A percentile compares a stretch with the other conserved stretches of the same genome.
Evolutionary conservation across 30 jellyfish, hydroid and myxozoan species (phyloP).

Genomic region (Aurelia sp.): DNA sequence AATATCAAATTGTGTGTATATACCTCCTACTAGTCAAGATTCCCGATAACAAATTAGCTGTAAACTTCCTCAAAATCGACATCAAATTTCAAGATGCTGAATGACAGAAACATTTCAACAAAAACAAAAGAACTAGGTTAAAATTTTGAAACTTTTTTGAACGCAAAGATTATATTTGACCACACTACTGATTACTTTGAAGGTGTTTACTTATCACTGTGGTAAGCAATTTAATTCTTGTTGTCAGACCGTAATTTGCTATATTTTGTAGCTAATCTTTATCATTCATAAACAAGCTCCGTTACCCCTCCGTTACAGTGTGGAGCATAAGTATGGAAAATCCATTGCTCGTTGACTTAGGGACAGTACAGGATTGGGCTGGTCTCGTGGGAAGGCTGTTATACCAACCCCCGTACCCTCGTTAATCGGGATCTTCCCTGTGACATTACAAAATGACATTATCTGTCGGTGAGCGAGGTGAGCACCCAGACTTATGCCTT

Average conservation of each 20-base stretch:
- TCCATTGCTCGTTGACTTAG: no score
- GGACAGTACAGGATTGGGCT: no score
- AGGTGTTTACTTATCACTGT: constrained; percentile 39
- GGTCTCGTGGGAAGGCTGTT: no score
- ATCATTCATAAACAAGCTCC: no score
- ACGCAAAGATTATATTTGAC: constrained; percentile 1
- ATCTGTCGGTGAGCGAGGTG: no score
- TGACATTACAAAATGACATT: no score
- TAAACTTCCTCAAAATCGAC: constrained; percentile 5
- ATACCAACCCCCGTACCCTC: no score
- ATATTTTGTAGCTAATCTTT: background rate
- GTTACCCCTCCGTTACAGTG: no score
- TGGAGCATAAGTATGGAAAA: no score
- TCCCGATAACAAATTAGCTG: constrained; percentile 24
- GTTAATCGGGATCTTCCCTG: no score
- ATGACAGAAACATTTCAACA: constrained; percentile 21
- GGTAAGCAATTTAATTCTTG: constrained; percentile 6
- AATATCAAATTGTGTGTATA: background rate
- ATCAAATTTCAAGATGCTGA: constrained; percentile 30
- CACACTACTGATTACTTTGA: constrained; percentile 5
- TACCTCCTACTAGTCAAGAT: constrained; percentile 45
- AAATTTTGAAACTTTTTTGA: background rate
- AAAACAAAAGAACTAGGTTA: background rate
- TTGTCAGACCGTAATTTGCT: constrained; percentile 7
- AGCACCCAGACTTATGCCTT: no score